These are phyloP conservation scores for Denticeps clupeoides DNA, from an alignment of 2,797 vertebrate genomes.

Conservation along the genomic window DNA sequence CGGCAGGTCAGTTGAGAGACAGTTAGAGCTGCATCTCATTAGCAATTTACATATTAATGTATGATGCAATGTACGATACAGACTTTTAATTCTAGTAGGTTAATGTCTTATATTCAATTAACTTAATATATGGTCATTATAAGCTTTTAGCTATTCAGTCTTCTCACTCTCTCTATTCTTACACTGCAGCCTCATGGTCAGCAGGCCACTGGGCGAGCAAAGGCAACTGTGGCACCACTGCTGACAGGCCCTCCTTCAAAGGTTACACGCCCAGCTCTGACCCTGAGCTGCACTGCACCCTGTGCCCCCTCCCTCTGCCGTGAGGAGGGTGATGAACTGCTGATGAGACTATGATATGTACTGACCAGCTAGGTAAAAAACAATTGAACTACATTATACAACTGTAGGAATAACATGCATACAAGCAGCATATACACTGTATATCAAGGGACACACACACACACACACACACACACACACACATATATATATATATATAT, in stretches of 20 bases:
- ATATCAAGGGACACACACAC: background rate
- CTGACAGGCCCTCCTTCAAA: conserved; percentile 21
- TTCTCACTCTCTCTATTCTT: conserved; percentile 2
- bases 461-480: background rate
- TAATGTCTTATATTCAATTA: too few relatives aligned
- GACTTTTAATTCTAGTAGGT: too few relatives aligned
- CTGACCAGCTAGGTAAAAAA: conserved; percentile 6
- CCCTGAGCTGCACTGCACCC: conserved; percentile 15
- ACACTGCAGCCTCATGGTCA: conserved; percentile 11
- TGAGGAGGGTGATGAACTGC: conserved; percentile 11
- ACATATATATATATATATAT: too few relatives aligned
- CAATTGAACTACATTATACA: background rate
- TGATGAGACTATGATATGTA: background rate
- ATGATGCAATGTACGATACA: too few relatives aligned
- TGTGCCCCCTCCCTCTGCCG: conserved; percentile 12
- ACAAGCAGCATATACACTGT: background rate
- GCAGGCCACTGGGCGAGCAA: conserved; percentile 17
- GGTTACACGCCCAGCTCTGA: conserved; percentile 22
- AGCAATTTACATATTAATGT: too few relatives aligned
- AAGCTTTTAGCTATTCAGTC: too few relatives aligned
- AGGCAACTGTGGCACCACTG: conserved; percentile 31
- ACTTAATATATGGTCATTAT: too few relatives aligned
- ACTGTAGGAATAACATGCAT: background rate
- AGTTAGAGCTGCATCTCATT: background rate
- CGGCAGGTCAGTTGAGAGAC: conserved; percentile 24